Percentiles rank a stretch among this genome's conserved stretches.
These are phyloP conservation scores for Carassius auratus DNA, from an alignment of 2,113 vertebrate genomes.

Conservation along the genomic window DNA sequence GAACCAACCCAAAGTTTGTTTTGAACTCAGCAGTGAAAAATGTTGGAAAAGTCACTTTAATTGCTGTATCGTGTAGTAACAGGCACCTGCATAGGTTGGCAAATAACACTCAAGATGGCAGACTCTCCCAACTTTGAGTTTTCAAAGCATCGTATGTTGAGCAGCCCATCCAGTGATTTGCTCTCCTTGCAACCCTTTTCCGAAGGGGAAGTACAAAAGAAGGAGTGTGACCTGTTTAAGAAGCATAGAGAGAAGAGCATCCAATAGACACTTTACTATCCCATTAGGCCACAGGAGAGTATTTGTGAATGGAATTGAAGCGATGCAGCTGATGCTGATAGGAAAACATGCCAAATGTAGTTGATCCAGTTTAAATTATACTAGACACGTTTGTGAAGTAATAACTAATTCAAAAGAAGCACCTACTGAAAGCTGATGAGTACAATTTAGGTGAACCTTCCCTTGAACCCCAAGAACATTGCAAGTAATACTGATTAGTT, in stretches of 20 bases:
- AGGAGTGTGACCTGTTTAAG: constrained; percentile 85
- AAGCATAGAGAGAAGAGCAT: neutral
- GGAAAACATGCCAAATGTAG: neutral
- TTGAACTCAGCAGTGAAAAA: too few relatives aligned
- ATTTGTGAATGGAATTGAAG: neutral
- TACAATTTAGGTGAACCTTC: neutral
- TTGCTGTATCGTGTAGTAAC: neutral
- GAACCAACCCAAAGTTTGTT: neutral
- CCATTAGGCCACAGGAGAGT: neutral
- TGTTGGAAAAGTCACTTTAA: neutral
- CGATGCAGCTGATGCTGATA: neutral
- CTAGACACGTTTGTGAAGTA: neutral
- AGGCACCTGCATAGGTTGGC: constrained; percentile 89
- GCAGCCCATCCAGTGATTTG: constrained; percentile 67
- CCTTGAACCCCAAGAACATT: neutral
- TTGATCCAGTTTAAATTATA: neutral
- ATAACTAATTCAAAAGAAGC: neutral
- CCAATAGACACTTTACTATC: neutral
- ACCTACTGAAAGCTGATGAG: neutral
- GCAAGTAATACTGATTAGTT: neutral
- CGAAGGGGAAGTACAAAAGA: constrained; percentile 79
- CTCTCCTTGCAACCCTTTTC: constrained; percentile 65
- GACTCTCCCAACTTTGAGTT: constrained; percentile 81
- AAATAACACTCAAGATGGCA: constrained; percentile 82
- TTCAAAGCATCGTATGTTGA: constrained; percentile 74